Conservation (phyloP, 2,113 vertebrate genomes). For the Salvelinus namaycush region DNA sequence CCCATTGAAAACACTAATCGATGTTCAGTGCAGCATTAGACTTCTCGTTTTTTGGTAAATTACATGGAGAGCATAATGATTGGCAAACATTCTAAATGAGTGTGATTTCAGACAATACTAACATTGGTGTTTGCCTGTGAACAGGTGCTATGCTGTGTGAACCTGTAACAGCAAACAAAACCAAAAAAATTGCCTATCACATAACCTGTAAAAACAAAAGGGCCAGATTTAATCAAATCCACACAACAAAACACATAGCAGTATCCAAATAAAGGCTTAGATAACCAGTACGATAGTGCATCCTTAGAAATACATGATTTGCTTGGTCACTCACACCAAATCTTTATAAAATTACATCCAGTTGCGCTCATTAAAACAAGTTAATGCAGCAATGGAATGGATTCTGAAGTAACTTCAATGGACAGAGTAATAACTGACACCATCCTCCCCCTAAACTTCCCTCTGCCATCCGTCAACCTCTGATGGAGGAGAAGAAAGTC, state of each 20-base stretch:
- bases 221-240: too few relatives aligned
- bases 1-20: constrained; percentile 14
- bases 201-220: too few relatives aligned
- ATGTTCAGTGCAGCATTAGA: constrained; percentile 13
- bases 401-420: constrained; percentile 26
- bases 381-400: constrained; percentile 22
- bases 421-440: constrained; percentile 12
- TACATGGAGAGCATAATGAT: neutral
- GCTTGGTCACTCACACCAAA: neutral
- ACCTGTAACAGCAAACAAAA: too few relatives aligned
- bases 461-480: constrained; percentile 25
- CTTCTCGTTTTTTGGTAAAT: neutral
- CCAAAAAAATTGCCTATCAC: too few relatives aligned
- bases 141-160: too few relatives aligned
- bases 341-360: neutral
- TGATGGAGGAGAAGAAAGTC: neutral
- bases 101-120: too few relatives aligned
- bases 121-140: too few relatives aligned
- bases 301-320: neutral
- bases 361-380: constrained; percentile 25
- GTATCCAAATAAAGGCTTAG: neutral
- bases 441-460: constrained; percentile 4
- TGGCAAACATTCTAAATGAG: neutral
- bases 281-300: neutral
- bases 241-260: too few relatives aligned